phyloP scores from a whole-genome alignment of 2,113 vertebrate species.

The Sceloporus tristichus region DNA sequence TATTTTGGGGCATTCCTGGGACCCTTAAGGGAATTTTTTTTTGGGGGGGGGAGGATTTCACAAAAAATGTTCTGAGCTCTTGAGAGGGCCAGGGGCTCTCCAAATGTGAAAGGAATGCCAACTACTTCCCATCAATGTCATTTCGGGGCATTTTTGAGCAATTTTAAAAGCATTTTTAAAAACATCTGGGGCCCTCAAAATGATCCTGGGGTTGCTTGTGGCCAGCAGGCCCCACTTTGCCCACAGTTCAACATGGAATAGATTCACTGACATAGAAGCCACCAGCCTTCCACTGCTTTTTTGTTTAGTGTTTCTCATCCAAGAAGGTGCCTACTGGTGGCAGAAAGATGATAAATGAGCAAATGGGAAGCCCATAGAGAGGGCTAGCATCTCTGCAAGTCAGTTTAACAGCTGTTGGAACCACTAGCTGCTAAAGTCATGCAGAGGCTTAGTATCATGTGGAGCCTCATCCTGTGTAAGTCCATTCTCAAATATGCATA shows the following conservation, averaged over 20 bases:
- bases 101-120: not conserved
- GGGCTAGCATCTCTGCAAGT: not conserved
- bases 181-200: no score
- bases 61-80: not conserved
- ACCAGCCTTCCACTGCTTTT: not conserved
- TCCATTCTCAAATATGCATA: not conserved
- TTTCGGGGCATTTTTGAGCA: not conserved
- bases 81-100: not conserved
- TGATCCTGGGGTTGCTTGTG: no score
- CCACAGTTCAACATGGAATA: no score
- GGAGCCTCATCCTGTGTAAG: not conserved
- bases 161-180: no score
- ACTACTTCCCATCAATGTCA: not conserved
- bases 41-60: not conserved
- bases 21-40: not conserved
- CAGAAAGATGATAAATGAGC: not conserved
- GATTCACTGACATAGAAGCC: no score
- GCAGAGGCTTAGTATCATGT: not conserved
- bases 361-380: not conserved
- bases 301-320: not conserved
- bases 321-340: not conserved
- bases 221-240: no score
- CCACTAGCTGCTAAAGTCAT: not conserved
- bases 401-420: not conserved
- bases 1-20: no score